Evolutionary conservation across 1,140 invertebrate species (phyloP), one percentile per base, ranked within the genome.

Genomic region (Zaprionus ornatus): DNA sequence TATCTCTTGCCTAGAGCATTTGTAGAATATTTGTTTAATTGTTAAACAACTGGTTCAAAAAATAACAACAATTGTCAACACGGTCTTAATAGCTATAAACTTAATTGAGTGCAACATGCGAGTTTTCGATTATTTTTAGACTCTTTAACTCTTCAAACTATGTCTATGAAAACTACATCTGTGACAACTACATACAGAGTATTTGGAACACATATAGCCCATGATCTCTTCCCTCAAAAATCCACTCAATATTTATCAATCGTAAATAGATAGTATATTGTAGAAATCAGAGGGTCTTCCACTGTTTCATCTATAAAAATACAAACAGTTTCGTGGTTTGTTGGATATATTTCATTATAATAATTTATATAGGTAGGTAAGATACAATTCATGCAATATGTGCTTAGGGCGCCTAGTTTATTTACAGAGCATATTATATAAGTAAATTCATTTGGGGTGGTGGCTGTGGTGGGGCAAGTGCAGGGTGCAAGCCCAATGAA

Each of bases 281-380:
- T n/a, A 29, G 7, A 9, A 9, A 10, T 32, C 29, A 32, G 29
- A 10, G 9, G 0, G 9, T 10, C 9, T 3, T 32, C 3, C 9
- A 32, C 9, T 32, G 3, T 3, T 32, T 32, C 0, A 9, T 29
- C 7, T 9, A 42, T 17, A 45, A 45, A 45, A 17, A 45, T 1
- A 9, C 40, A 3, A 17, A 17, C 7, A 9, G 1, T 65, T 72
- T 57, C 64, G 50, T 48, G 15, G 63, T 66, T 50, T 56, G 25
- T 35, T 29, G 55, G 32, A 48, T 76, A 76, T 76, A 76, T 76
- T 76, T 76, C 56, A 61, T 29, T 29, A 76, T 72, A 72, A 76
- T 76, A 76, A 76, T 76, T 76, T 76, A 76, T 73, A 66, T 61
- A 55, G 45, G 21, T 72, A 59, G 62, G 23, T 71, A 76, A 76